These are phyloP conservation scores for Anas platyrhynchos DNA, from an alignment of 2,113 vertebrate species.

Conservation along the genomic window DNA sequence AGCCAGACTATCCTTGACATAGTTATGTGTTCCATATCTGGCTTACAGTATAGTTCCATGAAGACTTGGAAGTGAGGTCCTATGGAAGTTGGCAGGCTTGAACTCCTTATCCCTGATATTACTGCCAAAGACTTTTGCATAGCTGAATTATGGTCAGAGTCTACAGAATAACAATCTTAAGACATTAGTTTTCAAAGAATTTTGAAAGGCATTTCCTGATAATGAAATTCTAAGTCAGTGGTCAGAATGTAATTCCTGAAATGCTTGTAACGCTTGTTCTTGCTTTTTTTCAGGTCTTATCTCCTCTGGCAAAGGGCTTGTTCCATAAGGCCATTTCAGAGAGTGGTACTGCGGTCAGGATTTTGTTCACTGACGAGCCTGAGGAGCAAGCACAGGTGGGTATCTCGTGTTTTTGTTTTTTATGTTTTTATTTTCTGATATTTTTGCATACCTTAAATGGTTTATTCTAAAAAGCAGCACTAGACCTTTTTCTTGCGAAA, in stretches of 20 bases:
- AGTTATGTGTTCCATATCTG: rapidly evolving
- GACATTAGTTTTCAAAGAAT: not conserved
- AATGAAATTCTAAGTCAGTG: not conserved
- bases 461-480: not conserved
- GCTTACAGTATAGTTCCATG: not conserved
- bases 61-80: not conserved
- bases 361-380: not conserved
- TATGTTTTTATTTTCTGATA: not conserved
- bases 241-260: not conserved
- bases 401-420: not conserved
- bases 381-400: not conserved
- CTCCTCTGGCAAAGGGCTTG: slow-evolving; percentile 80
- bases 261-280: not conserved
- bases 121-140: not conserved
- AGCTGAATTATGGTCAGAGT: not conserved
- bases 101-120: not conserved
- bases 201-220: not conserved
- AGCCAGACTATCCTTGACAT: not conserved
- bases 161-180: not conserved
- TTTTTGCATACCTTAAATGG: not conserved
- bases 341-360: slow-evolving; percentile 63
- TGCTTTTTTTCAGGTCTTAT: slow-evolving; percentile 76
- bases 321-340: slow-evolving; percentile 86
- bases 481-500: not conserved
- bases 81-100: not conserved